These are phyloP conservation scores for Colossoma macropomum DNA, from an alignment of 2,113 vertebrate genomes.

Conservation along the genomic window DNA sequence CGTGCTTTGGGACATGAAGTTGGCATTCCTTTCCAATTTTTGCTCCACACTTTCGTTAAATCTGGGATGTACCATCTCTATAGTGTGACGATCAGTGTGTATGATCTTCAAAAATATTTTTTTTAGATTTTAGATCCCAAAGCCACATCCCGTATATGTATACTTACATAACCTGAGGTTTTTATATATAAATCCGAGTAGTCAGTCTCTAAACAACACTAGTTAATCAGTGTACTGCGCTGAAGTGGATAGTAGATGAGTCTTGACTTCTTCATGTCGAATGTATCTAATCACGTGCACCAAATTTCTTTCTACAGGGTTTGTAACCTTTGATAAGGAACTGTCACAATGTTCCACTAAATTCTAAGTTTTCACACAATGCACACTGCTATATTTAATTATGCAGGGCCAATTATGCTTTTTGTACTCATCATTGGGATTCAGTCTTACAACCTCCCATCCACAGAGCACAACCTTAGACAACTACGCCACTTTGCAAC, in stretches of 20 bases:
- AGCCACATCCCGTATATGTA: neutral
- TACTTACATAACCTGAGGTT: no score
- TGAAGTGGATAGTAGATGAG: neutral
- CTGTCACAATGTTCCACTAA: no score
- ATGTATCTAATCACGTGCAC: neutral
- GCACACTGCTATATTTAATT: no score
- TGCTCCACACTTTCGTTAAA: neutral
- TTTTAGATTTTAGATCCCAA: neutral
- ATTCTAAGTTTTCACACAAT: no score
- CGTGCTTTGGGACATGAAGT: slow-evolving; percentile 43
- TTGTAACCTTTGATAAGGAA: no score
- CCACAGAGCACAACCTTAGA: neutral
- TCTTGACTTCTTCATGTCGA: neutral
- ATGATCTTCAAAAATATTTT: neutral
- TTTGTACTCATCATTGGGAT: neutral
- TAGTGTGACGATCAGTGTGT: neutral
- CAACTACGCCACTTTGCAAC: neutral
- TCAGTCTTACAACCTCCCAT: neutral
- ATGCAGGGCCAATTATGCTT: no score
- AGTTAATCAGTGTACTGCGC: no score
- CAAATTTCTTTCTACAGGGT: neutral
- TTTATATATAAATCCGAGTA: no score
- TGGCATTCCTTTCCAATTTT: slow-evolving; percentile 30
- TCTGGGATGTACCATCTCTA: neutral
- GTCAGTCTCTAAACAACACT: no score